Conservation (phyloP, 2,888 invertebrate species). For the Baccha elongata region DNA sequence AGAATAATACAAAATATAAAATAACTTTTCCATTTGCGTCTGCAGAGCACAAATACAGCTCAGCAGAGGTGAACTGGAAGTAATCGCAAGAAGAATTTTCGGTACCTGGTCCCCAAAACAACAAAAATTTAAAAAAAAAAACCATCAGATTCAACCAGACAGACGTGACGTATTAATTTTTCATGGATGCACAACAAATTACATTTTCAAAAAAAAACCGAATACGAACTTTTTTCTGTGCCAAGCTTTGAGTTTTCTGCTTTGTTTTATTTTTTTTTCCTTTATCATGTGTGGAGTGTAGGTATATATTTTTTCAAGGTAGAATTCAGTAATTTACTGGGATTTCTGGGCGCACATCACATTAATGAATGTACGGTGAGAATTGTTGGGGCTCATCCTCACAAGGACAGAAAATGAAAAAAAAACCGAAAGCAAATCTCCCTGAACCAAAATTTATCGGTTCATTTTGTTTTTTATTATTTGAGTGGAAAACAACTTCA, state of each 20-base stretch:
- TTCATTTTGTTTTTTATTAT: conserved; percentile 62
- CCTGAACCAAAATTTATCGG: conserved; percentile 68
- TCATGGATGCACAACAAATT: conserved; percentile 72
- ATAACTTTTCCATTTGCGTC: conserved; percentile 18
- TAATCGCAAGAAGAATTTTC: conserved; percentile 29
- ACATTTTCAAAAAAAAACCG: conserved; percentile 36
- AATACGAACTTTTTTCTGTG: conserved; percentile 7
- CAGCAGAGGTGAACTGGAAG: conserved; percentile 27
- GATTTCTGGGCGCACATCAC: conserved; percentile 54
- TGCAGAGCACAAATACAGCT: neutral
- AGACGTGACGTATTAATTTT: conserved; percentile 70
- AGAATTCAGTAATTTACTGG: conserved; percentile 68
- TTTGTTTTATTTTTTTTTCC: conserved; percentile 6
- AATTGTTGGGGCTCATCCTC: conserved; percentile 10
- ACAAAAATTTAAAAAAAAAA: conserved; percentile 3
- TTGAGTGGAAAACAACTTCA: conserved; percentile 51
- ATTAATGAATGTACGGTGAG: conserved; percentile 50
- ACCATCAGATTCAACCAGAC: conserved; percentile 52
- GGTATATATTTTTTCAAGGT: conserved; percentile 21
- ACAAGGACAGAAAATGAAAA: conserved; percentile 52
- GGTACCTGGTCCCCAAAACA: conserved; percentile 3
- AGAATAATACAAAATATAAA: conserved; percentile 51
- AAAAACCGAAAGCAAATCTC: conserved; percentile 28
- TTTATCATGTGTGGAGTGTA: no score
- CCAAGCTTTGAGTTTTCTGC: conserved; percentile 4